Evolutionary conservation across 2,113 vertebrate genomes (phyloP).

Genomic region (Climacteris rufus): DNA sequence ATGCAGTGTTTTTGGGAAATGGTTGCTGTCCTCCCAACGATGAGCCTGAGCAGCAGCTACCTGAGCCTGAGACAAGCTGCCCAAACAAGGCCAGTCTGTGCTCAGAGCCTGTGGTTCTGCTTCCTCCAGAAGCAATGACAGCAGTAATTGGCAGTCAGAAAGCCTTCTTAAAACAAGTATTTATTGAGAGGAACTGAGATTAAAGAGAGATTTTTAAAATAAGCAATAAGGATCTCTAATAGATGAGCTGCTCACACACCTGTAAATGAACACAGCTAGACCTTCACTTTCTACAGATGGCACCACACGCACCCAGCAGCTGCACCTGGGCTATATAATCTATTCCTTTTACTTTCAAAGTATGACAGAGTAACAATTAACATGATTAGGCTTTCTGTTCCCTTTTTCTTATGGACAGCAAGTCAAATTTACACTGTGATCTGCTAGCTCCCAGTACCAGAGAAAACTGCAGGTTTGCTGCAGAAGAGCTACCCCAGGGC

Average conservation of each 20-base stretch:
- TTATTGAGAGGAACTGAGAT: neutral
- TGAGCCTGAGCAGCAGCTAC: neutral
- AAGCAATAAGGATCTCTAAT: neutral
- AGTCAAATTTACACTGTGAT: neutral
- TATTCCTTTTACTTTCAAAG: neutral
- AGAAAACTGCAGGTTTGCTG: neutral
- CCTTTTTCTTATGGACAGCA: neutral
- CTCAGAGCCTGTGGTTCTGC: neutral
- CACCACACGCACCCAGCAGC: neutral
- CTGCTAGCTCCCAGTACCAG: neutral
- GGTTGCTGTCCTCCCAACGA: neutral
- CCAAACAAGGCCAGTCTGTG: neutral
- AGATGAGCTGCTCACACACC: neutral
- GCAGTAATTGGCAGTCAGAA: neutral
- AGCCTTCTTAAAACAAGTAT: neutral
- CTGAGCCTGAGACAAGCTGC: neutral
- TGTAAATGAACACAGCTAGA: neutral
- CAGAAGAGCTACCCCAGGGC: neutral
- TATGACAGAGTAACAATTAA: neutral
- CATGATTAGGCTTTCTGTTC: neutral
- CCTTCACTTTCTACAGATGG: neutral
- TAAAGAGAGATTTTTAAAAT: neutral
- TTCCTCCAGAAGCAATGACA: neutral
- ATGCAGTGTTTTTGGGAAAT: neutral
- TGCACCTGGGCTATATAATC: neutral